Conservation (phyloP, 1,140 invertebrate species). For the Augochlora pura region DNA sequence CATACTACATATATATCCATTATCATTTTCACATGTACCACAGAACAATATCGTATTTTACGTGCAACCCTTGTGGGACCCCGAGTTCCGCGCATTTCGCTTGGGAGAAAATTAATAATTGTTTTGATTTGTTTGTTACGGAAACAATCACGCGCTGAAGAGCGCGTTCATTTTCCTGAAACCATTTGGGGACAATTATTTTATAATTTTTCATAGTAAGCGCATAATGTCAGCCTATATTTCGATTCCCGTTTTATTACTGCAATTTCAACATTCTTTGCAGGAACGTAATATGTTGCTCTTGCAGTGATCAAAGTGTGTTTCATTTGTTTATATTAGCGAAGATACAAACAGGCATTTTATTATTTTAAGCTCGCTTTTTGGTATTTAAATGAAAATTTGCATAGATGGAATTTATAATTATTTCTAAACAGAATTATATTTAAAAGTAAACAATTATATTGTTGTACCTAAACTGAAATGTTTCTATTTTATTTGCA, state of each 20-base stretch:
- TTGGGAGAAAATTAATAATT: slow-evolving; percentile 29
- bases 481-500: too few relatives aligned
- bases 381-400: background rate
- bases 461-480: too few relatives aligned
- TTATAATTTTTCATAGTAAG: background rate
- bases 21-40: background rate
- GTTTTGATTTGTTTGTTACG: slow-evolving; percentile 13
- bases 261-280: background rate
- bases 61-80: background rate
- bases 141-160: slow-evolving; percentile 32
- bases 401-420: too few relatives aligned
- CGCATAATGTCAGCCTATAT: background rate
- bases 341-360: background rate
- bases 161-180: background rate
- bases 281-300: background rate
- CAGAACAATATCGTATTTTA: slow-evolving; percentile 3
- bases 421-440: too few relatives aligned
- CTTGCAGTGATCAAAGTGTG: background rate
- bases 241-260: background rate
- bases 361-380: background rate
- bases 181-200: slow-evolving; percentile 1
- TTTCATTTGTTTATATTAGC: background rate
- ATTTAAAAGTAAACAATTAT: too few relatives aligned
- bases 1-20: slow-evolving; percentile 4
- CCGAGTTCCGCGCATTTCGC: background rate